phyloP scores from a whole-genome alignment of 2,797 vertebrate species.

The Furcifer pardalis region DNA sequence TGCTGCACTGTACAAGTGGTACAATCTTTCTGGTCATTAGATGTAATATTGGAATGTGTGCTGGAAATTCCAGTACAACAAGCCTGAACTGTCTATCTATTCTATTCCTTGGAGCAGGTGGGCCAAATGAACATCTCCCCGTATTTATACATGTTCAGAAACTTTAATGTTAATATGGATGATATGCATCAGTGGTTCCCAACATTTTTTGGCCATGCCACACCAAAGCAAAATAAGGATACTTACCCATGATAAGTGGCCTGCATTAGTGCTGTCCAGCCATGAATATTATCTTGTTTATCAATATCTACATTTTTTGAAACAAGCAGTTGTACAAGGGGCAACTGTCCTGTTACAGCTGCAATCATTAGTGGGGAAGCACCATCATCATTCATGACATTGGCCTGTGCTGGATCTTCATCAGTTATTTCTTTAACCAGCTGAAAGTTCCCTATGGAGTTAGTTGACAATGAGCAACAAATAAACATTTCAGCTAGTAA shows the following conservation, averaged over 20 bases:
- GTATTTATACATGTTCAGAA: too few relatives aligned
- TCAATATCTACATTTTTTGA: conserved; percentile 90
- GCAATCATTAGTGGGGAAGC: conserved; percentile 96
- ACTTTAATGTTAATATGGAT: too few relatives aligned
- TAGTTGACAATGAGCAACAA: conserved; percentile 10
- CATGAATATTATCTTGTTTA: conserved; percentile 92
- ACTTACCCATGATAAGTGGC: conserved; percentile 95
- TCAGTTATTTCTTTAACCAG: conserved; percentile 93
- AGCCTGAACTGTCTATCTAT: not conserved
- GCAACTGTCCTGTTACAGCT: conserved; percentile 91
- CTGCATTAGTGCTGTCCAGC: conserved; percentile 98
- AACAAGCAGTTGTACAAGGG: conserved; percentile 94
- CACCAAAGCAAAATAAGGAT: fast-evolving
- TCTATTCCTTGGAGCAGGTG: not conserved
- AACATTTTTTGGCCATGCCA: too few relatives aligned
- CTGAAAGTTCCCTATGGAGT: conserved; percentile 86
- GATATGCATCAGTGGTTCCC: too few relatives aligned
- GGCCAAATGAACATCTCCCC: too few relatives aligned
- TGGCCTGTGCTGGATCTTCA: conserved; percentile 90
- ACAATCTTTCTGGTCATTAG: too few relatives aligned
- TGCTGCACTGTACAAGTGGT: too few relatives aligned
- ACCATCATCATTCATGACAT: conserved; percentile 90
- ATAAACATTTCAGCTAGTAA: conserved; percentile 6
- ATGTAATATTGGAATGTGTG: not conserved
- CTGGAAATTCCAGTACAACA: not conserved